Base-by-base conservation (phyloP, 1,140 invertebrate genomes). In the Alviniconcha marisindica region DNA sequence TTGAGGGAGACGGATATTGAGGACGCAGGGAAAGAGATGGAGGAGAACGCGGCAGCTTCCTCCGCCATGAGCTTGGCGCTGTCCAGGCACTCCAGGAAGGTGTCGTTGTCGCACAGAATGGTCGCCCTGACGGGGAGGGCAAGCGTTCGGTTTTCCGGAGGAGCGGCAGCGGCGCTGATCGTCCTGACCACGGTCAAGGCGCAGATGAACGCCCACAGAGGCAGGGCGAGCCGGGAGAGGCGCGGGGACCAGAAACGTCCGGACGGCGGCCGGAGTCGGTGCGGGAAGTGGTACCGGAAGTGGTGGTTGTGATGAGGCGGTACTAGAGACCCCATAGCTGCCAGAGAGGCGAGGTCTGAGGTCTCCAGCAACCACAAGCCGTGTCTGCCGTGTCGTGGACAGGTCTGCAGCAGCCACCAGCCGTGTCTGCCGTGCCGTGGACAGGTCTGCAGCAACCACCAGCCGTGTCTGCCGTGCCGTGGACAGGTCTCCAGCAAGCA, bases 231-330 rank as follows among this genome's bases (percentile, higher is more conserved):
- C 69, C 2, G 69, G 7, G 36, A 71, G 24, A 71, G 69, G 69
- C 63, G 10, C 28, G 24, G 36, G 7, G n/a, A 69, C n/a, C 21
- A 5, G 10, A 33, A 40, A 5, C 69, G 15, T 5, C 18, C 33
- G 36, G 4, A 21, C 28, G 28, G 24, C 3, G 63, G 36, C 15
- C 24, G 69, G 63, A 33, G 63, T 40, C 31, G 69, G 69, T 71
- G 69, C 24, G 69, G 69, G 69, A 71, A 71, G 36, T 71, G 69
- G 69, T 71, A 71, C 15, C 69, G 33, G 36, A 71, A 71, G 69
- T 71, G 69, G 15, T 40, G 36, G 36, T 71, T 40, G 36, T 71
- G 69, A 24, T 71, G 69, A 0, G 36, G 69, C 31, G 69, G 69
- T 12, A 28, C 63, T 15, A 66, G n/a, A 33, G 63, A 66, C n/a